Base-by-base conservation (phyloP, 2,113 vertebrate genomes). In the Spermophilus dauricus region DNA sequence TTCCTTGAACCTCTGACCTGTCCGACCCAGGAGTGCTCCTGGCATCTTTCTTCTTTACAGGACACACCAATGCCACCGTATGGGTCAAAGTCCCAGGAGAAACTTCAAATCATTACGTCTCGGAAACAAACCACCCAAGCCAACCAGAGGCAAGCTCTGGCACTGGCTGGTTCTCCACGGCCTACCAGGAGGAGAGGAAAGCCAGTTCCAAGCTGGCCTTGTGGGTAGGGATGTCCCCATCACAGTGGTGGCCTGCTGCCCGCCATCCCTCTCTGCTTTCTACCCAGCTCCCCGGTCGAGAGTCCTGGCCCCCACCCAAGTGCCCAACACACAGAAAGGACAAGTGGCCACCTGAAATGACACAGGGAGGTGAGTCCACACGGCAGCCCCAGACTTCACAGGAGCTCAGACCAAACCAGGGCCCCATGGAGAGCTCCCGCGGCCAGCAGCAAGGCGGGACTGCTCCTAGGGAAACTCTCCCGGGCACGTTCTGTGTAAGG, bases 1-100 rank as follows among this genome's bases (percentile, higher is more conserved):
- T 98, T 97, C 97, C 98, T 86, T 96, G 98, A 98, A 98, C 94
- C 98, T 89, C 95, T 98, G 97, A 98, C 97, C 97, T 97, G 97
- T 94, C 96, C 98, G 97, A 98, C 97, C 98, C 96, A 98, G 96
- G 96, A 97, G 98, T 95, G 95, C 95, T 95, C 97, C 97, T 96
- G 97, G 98, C 80, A 37, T 30, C 32, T 69, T 53, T 58, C 89
- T 26, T 42, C 84, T n/a, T 51, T 48, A 1, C 0, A 1, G 7
- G 48, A 6, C 67, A 30, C 1, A 16, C 93, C 76, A 61, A 63
- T 70, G 63, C n/a, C 24, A 0, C 67, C 11, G 26, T 20, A 0
- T 12, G 0, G 69, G 56, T 24, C 70, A 17, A 18, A 51, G 34
- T 2, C 5, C 37, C 89, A 12, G 18, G 0, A 45, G 22, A 81